Conservation (phyloP, 2,113 vertebrate genomes). For the Silurus meridionalis region DNA sequence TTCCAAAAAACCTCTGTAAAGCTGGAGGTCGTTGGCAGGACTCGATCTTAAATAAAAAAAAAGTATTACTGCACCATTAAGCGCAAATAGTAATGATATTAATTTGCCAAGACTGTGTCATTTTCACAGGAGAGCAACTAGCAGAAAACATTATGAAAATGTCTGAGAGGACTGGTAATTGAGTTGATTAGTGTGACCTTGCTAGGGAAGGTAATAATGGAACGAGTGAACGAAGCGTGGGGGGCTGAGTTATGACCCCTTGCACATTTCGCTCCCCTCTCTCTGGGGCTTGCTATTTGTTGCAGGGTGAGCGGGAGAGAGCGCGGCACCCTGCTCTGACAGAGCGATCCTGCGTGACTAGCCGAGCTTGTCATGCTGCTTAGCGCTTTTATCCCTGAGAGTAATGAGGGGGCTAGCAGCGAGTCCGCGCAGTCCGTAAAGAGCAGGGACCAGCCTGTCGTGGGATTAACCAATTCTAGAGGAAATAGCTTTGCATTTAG, state of each 20-base stretch:
- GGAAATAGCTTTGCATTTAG: slow-evolving; percentile 63
- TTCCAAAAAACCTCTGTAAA: slow-evolving; percentile 15
- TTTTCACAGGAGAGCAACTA: slow-evolving; percentile 99
- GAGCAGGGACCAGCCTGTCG: slow-evolving; percentile 37
- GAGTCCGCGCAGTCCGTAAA: slow-evolving; percentile 38
- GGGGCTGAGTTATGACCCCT: slow-evolving; percentile 78
- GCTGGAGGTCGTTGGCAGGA: slow-evolving; percentile 71
- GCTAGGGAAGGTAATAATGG: slow-evolving; percentile 88
- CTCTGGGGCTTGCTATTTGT: slow-evolving; percentile 69
- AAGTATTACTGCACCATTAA: slow-evolving; percentile 87
- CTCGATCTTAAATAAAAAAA: slow-evolving; percentile 76
- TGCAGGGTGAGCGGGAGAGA: slow-evolving; percentile 72
- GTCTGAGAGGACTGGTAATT: slow-evolving; percentile 92
- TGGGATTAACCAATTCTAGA: slow-evolving; percentile 56
- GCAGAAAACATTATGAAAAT: slow-evolving; percentile 99
- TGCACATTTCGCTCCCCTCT: slow-evolving; percentile 24
- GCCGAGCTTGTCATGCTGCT: slow-evolving; percentile 73
- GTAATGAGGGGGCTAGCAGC: slow-evolving; percentile 59
- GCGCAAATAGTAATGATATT: slow-evolving; percentile 94
- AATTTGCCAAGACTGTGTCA: slow-evolving; percentile 97
- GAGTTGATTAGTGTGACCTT: slow-evolving; percentile 99
- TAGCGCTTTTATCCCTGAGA: slow-evolving; percentile 58
- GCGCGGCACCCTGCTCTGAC: slow-evolving; percentile 70
- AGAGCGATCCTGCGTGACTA: slow-evolving; percentile 76
- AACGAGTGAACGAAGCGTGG: slow-evolving; percentile 80